Evolutionary conservation across 2,888 invertebrate genomes (phyloP).

Genomic region (Andrena bicolor): DNA sequence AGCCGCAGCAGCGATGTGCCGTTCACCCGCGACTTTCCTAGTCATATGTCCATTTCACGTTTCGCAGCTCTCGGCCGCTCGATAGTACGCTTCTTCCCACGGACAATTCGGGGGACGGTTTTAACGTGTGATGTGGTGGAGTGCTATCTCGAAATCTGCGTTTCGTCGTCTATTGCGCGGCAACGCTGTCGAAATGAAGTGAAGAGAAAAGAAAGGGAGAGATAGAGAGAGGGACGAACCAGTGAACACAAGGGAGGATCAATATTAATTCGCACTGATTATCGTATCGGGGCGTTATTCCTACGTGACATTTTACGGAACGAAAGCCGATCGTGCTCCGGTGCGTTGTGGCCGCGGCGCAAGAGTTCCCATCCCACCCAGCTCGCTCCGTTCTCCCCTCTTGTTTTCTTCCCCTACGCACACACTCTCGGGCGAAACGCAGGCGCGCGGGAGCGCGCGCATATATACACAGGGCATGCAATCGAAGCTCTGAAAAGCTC

Average conservation of each 20-base stretch:
- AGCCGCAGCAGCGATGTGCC: conserved; percentile 30
- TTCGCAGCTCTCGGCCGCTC: conserved; percentile 5
- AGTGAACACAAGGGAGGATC: conserved; percentile 45
- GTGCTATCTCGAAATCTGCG: conserved; percentile 48
- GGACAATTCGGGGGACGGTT: conserved; percentile 11
- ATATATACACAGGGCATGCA: conserved; percentile 14
- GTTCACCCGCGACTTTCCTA: conserved; percentile 25
- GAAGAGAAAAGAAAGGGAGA: conserved; percentile 13
- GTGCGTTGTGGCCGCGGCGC: conserved; percentile 62
- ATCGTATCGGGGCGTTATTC: conserved; percentile 37
- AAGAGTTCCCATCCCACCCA: conserved; percentile 64
- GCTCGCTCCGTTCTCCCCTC: conserved; percentile 47
- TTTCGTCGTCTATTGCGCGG: conserved; percentile 19
- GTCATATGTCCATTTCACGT: conserved; percentile 29
- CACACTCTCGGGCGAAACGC: conserved; percentile 18
- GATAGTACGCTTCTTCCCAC: conserved; percentile 3
- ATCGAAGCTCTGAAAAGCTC: conserved; percentile 38
- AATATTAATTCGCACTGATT: conserved; percentile 50
- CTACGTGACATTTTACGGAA: conserved; percentile 58
- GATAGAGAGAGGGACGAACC: conserved; percentile 11
- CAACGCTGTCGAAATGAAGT: conserved; percentile 30
- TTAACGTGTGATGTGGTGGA: conserved; percentile 59
- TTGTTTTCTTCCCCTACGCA: conserved; percentile 45
- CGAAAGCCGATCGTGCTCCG: conserved; percentile 58
- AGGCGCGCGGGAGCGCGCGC: conserved; percentile 12